A percentile compares a stretch with the other conserved stretches of the same genome.
Conservation (phyloP, 2,888 invertebrate genomes). For the Tenthredo mesomela region DNA sequence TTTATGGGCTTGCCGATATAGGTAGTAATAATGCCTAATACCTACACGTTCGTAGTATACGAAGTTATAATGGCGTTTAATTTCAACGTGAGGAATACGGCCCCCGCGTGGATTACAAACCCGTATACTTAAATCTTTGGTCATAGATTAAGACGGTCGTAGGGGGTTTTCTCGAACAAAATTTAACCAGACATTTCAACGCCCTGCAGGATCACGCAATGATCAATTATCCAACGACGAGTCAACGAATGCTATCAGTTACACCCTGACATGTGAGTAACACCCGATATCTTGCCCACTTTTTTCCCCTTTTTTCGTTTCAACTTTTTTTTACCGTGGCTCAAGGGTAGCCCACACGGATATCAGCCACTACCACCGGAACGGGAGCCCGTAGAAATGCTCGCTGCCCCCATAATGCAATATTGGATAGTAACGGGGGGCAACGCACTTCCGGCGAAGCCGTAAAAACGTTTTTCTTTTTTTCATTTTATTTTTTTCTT, state of each 20-base stretch:
- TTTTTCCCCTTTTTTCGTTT: background rate
- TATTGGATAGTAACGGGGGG: conserved; percentile 1
- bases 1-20: background rate
- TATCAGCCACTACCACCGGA: background rate
- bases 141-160: too few species aligned
- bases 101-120: background rate
- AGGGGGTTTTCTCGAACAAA: background rate
- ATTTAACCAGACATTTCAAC: background rate
- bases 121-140: background rate
- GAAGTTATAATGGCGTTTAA: background rate
- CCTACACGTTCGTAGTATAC: background rate
- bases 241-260: conserved; percentile 33
- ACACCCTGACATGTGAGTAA: background rate
- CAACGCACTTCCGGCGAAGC: conserved; percentile 30
- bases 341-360: background rate
- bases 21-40: background rate
- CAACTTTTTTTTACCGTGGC: background rate
- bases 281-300: background rate
- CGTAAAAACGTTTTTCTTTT: background rate
- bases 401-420: conserved; percentile 12
- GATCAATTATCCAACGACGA: background rate
- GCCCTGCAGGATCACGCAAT: background rate
- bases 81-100: background rate
- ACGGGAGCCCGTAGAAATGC: conserved; percentile 22
- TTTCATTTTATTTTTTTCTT: background rate